These are phyloP conservation scores for Apocrypta bakeri DNA, from an alignment of 1,140 invertebrate species.

Conservation along the genomic window DNA sequence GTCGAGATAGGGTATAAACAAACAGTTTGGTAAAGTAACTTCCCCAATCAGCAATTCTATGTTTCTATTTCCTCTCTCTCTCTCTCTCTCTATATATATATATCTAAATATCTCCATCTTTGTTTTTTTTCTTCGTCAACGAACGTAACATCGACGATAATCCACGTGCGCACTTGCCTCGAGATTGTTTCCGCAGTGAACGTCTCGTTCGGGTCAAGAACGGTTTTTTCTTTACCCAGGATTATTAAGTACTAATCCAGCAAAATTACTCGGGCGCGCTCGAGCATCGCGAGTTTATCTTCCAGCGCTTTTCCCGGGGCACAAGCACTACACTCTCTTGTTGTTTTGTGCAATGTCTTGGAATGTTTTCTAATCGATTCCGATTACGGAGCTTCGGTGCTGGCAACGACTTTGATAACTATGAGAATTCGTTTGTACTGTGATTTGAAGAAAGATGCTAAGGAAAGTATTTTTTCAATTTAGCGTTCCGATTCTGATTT, in stretches of 20 bases:
- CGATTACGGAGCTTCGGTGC: neutral
- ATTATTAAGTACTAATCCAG: constrained; percentile 73
- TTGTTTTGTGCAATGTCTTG: constrained; percentile 48
- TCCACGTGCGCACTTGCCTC: constrained; percentile 25
- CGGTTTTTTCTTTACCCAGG: constrained; percentile 49
- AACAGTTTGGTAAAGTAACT: neutral
- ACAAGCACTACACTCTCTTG: constrained; percentile 49
- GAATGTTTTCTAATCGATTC: constrained; percentile 54
- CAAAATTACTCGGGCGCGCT: constrained; percentile 69
- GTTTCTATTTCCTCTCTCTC: neutral
- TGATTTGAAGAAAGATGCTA: neutral
- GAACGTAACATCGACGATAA: neutral
- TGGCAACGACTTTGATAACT: neutral
- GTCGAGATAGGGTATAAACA: neutral
- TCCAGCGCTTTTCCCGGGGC: constrained; percentile 46
- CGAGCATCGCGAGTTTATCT: constrained; percentile 65
- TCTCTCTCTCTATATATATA: neutral
- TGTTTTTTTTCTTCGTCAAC: neutral
- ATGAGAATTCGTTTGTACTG: neutral
- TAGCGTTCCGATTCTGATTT: neutral
- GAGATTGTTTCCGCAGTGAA: constrained; percentile 55
- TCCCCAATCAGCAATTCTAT: constrained; percentile 9
- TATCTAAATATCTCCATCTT: too few species aligned
- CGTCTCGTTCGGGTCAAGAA: constrained; percentile 53
- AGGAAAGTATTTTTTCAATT: neutral